Conservation (phyloP, 2,888 invertebrate species). For the Epinotia brunnichana region DNA sequence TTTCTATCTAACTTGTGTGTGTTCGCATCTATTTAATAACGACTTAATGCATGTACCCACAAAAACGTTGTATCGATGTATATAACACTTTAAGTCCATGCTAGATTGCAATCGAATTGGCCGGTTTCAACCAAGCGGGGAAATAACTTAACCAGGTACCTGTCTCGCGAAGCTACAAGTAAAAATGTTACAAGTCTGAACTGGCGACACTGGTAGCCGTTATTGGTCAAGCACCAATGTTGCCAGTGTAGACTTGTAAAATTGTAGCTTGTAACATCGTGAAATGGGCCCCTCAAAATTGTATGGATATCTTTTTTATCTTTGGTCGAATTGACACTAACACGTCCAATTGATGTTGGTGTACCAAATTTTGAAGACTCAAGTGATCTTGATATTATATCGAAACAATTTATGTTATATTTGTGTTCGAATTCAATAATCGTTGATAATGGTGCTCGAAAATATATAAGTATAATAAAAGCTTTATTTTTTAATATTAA, state of each 20-base stretch:
- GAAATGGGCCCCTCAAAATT: too few species aligned
- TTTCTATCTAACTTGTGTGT: slow-evolving; percentile 61
- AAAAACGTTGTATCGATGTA: background rate
- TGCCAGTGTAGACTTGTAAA: too few species aligned
- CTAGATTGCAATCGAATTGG: background rate
- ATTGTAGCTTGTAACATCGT: too few species aligned
- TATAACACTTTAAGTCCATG: background rate
- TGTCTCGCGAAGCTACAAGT: too few species aligned
- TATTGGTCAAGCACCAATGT: too few species aligned
- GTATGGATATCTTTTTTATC: too few species aligned
- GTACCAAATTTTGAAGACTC: background rate
- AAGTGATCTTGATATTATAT: background rate
- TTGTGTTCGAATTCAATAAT: background rate
- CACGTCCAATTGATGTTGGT: background rate
- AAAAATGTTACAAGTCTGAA: too few species aligned
- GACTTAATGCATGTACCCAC: slow-evolving; percentile 52
- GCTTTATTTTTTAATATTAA: slow-evolving; percentile 8
- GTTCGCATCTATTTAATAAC: slow-evolving; percentile 60
- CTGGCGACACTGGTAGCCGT: too few species aligned
- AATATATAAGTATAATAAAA: slow-evolving; percentile 20
- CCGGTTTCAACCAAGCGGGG: too few species aligned
- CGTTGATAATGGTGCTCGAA: slow-evolving; percentile 21
- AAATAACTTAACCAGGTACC: too few species aligned
- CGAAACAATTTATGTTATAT: slow-evolving; percentile 8
- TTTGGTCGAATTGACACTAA: too few species aligned